Base-by-base conservation (phyloP, 2,113 vertebrate species). In the Orcinus orca region DNA sequence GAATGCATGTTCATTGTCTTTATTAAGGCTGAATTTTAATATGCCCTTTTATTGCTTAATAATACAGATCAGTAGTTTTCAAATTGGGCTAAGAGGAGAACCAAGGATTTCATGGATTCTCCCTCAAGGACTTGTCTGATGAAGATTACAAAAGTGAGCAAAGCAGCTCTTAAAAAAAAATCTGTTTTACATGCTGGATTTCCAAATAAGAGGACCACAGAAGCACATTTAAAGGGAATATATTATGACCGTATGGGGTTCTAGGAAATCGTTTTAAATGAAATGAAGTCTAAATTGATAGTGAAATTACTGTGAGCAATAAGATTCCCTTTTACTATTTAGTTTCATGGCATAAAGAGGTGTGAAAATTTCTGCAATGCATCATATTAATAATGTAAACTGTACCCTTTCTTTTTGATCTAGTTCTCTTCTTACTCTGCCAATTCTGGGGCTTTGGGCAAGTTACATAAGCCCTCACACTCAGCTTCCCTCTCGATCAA, bases 211-310 rank as follows among this genome's bases (percentile, higher is more conserved):
- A 60, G 20, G 7, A 65, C 15, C 36, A 58, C 44, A 76, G 38
- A 94, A 90, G 20, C 17, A 44, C 17, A 93, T 68, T 33, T 79
- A 60, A 81, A 38, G 41, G 5, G 9, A 50, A 62, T 47, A 4
- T 58, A 41, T 73, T 88, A 31, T 25, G 31, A 26, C 67, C 8
- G 20, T 63, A 62, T 15, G 36, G 8, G 8, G 20, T 86, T 88
- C 41, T 25, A 88, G 15, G 8, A 89, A 71, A 89, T 76, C 6
- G 17, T 95, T 95, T 44, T 12, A 67, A 87, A 55, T 82, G 11
- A 95, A 92, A 92, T 96, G n/a, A 95, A 97, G 74, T 76, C 11
- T 84, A 94, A 97, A 88, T 84, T 84, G 8, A 77, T 71, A 73
- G 26, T 73, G 17, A 82, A 92, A 88, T 89, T 73, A 41, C 29